phyloP scores from a whole-genome alignment of 2,888 invertebrate genomes.

The Papilio protenor region DNA sequence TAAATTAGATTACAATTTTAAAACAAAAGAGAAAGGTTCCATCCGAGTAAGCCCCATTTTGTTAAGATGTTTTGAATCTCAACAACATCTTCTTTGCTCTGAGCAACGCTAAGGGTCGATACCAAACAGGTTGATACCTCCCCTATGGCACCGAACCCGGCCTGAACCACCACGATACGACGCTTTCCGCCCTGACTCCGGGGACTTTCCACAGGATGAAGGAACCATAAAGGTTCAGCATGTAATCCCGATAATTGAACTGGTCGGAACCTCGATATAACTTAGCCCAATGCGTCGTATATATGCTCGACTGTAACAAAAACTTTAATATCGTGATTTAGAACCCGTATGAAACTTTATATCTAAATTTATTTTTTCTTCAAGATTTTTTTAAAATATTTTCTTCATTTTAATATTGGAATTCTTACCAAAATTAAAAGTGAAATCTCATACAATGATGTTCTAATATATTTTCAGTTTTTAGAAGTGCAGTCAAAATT shows the following conservation, averaged over 20 bases:
- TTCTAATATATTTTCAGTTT: no score
- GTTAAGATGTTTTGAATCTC: conserved; percentile 62
- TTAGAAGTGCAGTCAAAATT: no score
- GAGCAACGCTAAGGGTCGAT: conserved; percentile 75
- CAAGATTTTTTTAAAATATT: not conserved
- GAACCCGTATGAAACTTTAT: conserved; percentile 29
- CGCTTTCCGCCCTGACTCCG: conserved; percentile 82
- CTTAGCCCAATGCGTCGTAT: not conserved
- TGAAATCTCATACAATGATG: no score
- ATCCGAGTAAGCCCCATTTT: conserved; percentile 83
- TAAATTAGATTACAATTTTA: not conserved
- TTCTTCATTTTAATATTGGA: not conserved
- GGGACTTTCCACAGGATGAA: conserved; percentile 84
- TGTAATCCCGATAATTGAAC: conserved; percentile 80
- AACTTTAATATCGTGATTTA: conserved; percentile 64
- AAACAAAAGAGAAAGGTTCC: conserved; percentile 62
- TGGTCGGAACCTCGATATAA: conserved; percentile 68
- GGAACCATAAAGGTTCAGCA: conserved; percentile 68
- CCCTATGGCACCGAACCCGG: conserved; percentile 70
- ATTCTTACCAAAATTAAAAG: no score
- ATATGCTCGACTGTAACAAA: conserved; percentile 49
- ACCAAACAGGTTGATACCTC: conserved; percentile 66
- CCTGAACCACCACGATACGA: conserved; percentile 67
- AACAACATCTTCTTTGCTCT: conserved; percentile 81
- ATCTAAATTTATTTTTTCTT: not conserved